Evolutionary conservation across 1,140 invertebrate genomes (phyloP), one percentile per base, ranked within the genome.

Genomic region (Drosophila truncata): DNA sequence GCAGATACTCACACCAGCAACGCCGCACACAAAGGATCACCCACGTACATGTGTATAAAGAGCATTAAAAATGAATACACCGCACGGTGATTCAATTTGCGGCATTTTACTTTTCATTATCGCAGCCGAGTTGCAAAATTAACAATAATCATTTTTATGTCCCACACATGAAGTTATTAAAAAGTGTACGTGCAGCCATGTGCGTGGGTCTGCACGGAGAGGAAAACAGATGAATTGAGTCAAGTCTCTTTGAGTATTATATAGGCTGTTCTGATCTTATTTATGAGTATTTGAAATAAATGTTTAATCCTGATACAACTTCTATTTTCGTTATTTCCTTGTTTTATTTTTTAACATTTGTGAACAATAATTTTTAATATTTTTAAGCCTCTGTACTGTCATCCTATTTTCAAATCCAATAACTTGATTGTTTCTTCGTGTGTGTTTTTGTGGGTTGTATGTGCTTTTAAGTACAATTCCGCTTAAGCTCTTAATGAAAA

Each of bases 81-180:
- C 75, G 35, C 70, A 67, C 74, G 67, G 73, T 77, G 75, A 86
- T 87, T 87, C 74, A 87, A 87, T 86, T 87, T 87, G 65, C 52
- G 61, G 76, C 75, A 72, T 79, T 82, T 86, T 76, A 82, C 61
- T 59, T 74, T 74, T 81, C 65, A 74, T 78, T 85, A 64, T 71
- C 35, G 42, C 65, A 25, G 52, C 61, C 42, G 46, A 72, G 49
- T 54, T 50, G 66, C 54, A 55, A 77, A 85, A 87, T 87, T 87
- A 79, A 86, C 83, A 86, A 82, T 78, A 78, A 82, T 87, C 65
- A 79, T 79, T 86, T 79, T 86, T 72, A 86, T 86, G 75, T 65
- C 54, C 29, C 64, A 23, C 65, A 33, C 71, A 82, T 67, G 65
- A 79, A 75, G 69, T 82, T 86, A 86, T 86, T 86, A 86, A 86